Conservation (phyloP, 2,113 vertebrate genomes). For the Todiramphus saurophagus region DNA sequence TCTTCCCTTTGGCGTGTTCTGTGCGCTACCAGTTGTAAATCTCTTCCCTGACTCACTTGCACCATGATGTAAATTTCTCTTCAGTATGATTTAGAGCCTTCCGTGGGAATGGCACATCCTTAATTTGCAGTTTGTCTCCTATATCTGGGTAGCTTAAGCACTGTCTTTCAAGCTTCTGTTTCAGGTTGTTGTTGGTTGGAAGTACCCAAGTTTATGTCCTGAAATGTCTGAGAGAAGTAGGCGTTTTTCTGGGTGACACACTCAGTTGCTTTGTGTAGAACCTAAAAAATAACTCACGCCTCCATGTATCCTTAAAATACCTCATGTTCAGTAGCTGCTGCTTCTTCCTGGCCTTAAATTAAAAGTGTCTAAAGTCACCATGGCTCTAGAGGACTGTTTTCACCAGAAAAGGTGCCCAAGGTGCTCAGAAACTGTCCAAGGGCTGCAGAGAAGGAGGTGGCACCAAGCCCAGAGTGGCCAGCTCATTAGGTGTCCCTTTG, state of each 20-base stretch:
- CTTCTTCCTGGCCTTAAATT: neutral
- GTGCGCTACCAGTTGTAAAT: neutral
- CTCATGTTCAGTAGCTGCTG: neutral
- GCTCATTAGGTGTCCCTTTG: neutral
- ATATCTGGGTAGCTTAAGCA: neutral
- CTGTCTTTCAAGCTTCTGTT: neutral
- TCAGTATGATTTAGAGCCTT: neutral
- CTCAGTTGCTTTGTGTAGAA: neutral
- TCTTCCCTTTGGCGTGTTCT: neutral
- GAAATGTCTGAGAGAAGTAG: neutral
- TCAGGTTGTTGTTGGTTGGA: neutral
- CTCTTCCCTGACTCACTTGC: neutral
- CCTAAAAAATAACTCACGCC: neutral
- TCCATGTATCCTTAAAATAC: neutral
- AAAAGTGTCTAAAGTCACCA: neutral
- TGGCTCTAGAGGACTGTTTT: rapidly evolving
- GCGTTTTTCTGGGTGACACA: neutral
- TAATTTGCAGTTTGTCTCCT: neutral
- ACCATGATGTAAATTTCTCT: neutral
- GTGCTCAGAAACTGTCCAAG: neutral
- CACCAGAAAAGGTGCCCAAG: neutral
- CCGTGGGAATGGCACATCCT: neutral
- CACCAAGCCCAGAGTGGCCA: neutral
- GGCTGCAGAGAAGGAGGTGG: neutral
- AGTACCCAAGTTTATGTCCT: neutral